Conservation (phyloP, 2,113 vertebrate species). For the Oryzias celebensis region DNA sequence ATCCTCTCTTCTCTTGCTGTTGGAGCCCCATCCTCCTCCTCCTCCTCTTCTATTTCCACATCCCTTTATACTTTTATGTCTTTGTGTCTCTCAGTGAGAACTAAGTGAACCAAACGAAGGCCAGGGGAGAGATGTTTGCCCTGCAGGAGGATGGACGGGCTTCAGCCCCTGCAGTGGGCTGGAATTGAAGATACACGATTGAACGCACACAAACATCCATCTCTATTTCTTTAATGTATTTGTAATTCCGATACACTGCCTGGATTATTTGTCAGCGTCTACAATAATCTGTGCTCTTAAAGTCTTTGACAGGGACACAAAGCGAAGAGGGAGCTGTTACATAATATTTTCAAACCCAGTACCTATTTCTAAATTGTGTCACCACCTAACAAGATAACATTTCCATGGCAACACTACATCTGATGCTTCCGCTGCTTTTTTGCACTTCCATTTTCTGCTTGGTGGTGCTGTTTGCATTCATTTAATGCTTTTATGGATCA, state of each 20-base stretch:
- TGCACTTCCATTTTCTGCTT: constrained; percentile 43
- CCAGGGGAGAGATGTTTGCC: constrained; percentile 52
- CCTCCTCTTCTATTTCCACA: constrained; percentile 37
- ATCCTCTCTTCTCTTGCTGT: constrained; percentile 57
- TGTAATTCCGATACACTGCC: constrained; percentile 48
- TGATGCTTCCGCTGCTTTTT: constrained; percentile 29
- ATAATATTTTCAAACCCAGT: constrained; percentile 72
- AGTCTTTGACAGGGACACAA: constrained; percentile 45
- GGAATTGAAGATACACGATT: constrained; percentile 26
- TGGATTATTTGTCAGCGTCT: constrained; percentile 51
- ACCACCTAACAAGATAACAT: constrained; percentile 69
- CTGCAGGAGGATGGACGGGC: constrained; percentile 40
- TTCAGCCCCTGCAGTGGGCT: constrained; percentile 26
- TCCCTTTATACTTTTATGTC: constrained; percentile 52
- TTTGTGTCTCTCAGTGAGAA: constrained; percentile 59
- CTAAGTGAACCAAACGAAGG: constrained; percentile 60
- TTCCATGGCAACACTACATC: constrained; percentile 73
- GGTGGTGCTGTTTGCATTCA: constrained; percentile 26
- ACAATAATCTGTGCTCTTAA: constrained; percentile 59
- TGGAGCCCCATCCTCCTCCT: constrained; percentile 43
- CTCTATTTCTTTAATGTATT: constrained; percentile 45
- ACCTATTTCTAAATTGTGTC: constrained; percentile 71
- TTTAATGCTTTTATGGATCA: constrained; percentile 48
- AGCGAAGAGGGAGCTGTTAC: constrained; percentile 52
- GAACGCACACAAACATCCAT: constrained; percentile 37